A percentile compares a stretch with the other conserved stretches of the same genome.
Evolutionary conservation across 2,797 vertebrate species (phyloP).

Genomic region (Monodelphis domestica): DNA sequence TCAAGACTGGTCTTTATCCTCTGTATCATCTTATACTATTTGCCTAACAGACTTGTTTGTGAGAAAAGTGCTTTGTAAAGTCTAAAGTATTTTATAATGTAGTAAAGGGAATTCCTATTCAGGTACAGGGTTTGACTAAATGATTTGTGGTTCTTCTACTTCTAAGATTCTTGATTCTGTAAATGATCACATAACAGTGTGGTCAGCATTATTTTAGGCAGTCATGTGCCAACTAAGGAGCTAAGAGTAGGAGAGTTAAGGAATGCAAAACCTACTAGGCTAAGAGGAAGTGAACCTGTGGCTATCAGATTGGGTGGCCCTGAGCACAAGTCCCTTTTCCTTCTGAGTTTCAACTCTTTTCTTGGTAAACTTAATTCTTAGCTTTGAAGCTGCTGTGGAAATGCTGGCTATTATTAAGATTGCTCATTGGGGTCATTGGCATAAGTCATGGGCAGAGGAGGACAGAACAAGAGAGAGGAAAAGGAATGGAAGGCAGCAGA

Average conservation of each 20-base stretch:
- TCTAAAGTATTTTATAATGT: neutral
- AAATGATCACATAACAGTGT: neutral
- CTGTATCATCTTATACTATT: neutral
- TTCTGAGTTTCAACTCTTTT: neutral
- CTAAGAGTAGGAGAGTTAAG: neutral
- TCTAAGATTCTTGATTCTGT: neutral
- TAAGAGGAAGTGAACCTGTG: neutral
- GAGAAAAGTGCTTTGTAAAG: neutral
- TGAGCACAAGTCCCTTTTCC: neutral
- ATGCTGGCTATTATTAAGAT: neutral
- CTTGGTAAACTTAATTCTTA: neutral
- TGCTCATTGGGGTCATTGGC: neutral
- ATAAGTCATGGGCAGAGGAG: neutral
- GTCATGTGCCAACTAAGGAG: neutral
- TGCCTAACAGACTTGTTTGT: neutral
- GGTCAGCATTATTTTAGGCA: neutral
- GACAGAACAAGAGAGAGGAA: conserved; percentile 2
- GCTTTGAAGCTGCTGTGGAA: neutral
- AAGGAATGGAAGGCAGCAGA: neutral
- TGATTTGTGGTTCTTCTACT: neutral
- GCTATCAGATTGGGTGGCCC: neutral
- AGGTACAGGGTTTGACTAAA: neutral
- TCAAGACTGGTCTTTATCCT: neutral
- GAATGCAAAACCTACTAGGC: neutral
- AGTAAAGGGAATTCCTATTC: neutral